phyloP scores from a whole-genome alignment of 2,113 vertebrate genomes.

The Rhagologus leucostigma region DNA sequence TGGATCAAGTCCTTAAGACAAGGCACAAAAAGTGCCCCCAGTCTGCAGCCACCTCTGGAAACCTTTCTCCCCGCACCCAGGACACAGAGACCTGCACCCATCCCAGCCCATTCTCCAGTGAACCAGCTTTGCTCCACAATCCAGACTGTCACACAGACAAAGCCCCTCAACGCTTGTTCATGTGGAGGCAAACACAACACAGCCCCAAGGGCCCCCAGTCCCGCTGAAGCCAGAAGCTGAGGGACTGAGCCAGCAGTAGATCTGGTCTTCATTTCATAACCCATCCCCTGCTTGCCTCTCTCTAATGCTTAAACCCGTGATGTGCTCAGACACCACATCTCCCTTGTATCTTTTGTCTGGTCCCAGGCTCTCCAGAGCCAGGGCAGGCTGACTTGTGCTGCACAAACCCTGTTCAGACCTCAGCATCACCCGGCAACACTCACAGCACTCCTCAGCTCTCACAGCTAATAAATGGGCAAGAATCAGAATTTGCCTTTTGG shows the following conservation, averaged over 20 bases:
- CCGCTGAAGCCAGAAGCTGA: neutral
- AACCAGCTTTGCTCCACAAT: neutral
- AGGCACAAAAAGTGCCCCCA: neutral
- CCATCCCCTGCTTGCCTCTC: neutral
- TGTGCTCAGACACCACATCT: neutral
- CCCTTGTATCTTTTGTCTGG: neutral
- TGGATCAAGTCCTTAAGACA: neutral
- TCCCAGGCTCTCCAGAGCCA: neutral
- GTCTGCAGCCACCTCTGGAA: neutral
- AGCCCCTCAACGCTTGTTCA: neutral
- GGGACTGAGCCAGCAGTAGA: neutral
- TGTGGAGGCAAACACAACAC: neutral
- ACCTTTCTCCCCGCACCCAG: neutral
- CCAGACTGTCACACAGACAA: neutral
- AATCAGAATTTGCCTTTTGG: neutral
- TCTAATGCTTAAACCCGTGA: neutral
- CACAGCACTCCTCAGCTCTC: neutral
- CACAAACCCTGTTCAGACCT: neutral
- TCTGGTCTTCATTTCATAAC: neutral
- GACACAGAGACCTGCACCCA: rapidly evolving
- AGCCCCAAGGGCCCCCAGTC: neutral
- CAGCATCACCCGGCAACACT: neutral
- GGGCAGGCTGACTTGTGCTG: neutral
- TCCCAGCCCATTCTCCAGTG: neutral
- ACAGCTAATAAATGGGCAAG: neutral